Evolutionary conservation across 35 echinoderm and acorn worm genomes (phyloP).

Genomic region (Heliocidaris tuberculata): DNA sequence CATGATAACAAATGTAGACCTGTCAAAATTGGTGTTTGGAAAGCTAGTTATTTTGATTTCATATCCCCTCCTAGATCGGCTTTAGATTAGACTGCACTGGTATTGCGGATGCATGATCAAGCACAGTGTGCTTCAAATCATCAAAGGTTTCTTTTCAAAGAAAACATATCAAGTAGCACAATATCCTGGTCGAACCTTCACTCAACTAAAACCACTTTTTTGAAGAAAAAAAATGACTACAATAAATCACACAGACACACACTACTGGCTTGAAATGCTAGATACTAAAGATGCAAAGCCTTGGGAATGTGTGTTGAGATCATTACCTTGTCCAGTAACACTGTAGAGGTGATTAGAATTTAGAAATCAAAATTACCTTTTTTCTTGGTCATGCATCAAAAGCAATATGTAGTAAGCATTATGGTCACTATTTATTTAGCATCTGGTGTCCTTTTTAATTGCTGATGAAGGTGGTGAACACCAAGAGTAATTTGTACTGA

Average conservation of each 20-base stretch:
- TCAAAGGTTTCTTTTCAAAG: too few relatives aligned
- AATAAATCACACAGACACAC: background rate
- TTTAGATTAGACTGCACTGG: too few relatives aligned
- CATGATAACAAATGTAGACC: too few relatives aligned
- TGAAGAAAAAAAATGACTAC: background rate
- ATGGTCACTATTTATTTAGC: background rate
- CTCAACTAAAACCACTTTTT: background rate
- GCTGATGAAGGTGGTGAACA: too few relatives aligned
- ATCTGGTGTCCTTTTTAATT: background rate
- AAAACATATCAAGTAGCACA: too few relatives aligned
- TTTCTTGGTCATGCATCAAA: background rate
- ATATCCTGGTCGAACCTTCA: background rate
- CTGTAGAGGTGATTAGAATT: background rate
- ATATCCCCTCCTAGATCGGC: too few relatives aligned
- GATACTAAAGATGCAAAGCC: background rate
- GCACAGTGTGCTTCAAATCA: too few relatives aligned
- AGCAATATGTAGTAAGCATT: background rate
- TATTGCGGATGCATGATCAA: too few relatives aligned
- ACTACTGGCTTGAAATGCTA: background rate
- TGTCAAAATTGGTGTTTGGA: too few relatives aligned
- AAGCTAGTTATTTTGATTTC: too few relatives aligned
- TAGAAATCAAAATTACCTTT: background rate
- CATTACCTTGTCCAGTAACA: background rate
- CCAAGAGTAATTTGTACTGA: too few relatives aligned
- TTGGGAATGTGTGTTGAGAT: background rate